These are phyloP conservation scores for Acleris literana DNA, from an alignment of 2,888 invertebrate genomes.

Conservation along the genomic window DNA sequence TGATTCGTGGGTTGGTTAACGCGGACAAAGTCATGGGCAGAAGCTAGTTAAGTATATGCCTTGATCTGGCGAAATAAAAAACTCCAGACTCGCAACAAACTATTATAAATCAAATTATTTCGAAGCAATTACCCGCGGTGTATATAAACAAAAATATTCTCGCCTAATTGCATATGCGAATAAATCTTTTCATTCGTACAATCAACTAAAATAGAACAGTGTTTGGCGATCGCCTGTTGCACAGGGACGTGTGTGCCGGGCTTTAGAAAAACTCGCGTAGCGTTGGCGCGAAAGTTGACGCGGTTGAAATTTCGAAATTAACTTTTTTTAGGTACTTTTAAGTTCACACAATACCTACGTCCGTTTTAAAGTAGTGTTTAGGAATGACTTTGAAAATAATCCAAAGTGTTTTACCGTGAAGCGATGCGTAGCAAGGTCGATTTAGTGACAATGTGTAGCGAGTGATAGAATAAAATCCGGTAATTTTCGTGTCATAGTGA, in stretches of 20 bases:
- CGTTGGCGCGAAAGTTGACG: conserved; percentile 54
- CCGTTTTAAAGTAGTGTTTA: conserved; percentile 17
- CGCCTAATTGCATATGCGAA: conserved; percentile 54
- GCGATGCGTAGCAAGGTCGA: conserved; percentile 54
- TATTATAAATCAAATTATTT: conserved; percentile 40
- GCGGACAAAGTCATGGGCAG: too few relatives aligned
- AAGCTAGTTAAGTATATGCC: background rate
- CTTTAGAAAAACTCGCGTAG: conserved; percentile 44
- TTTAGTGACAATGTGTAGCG: conserved; percentile 50
- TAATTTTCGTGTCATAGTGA: conserved; percentile 24
- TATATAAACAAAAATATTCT: conserved; percentile 48
- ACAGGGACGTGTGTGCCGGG: conserved; percentile 58
- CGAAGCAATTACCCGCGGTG: conserved; percentile 41
- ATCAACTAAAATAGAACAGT: conserved; percentile 74
- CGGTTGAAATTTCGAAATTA: conserved; percentile 38
- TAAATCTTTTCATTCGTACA: conserved; percentile 61
- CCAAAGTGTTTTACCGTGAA: conserved; percentile 44
- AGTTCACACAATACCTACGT: background rate
- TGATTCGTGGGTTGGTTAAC: too few relatives aligned
- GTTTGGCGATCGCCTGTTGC: conserved; percentile 58
- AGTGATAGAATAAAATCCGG: conserved; percentile 40
- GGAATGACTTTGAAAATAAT: conserved; percentile 43
- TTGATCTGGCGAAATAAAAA: conserved; percentile 17
- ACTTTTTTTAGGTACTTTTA: conserved; percentile 38
- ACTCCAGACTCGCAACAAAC: conserved; percentile 17